Evolutionary conservation across 2,797 vertebrate genomes (phyloP).

Genomic region (Sarcoramphus papa): DNA sequence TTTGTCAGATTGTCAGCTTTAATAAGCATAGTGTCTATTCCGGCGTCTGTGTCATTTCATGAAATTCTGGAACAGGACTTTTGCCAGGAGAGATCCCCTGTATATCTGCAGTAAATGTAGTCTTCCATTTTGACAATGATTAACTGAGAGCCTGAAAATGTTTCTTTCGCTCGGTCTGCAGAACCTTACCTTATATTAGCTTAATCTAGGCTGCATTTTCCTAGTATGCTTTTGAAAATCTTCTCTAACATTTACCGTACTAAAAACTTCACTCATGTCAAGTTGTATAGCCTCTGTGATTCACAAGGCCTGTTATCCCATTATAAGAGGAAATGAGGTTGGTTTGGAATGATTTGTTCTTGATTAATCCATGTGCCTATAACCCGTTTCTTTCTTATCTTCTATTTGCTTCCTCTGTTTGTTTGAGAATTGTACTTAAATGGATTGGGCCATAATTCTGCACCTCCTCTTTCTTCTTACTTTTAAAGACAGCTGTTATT

Average conservation of each 20-base stretch:
- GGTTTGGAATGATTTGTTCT: not conserved
- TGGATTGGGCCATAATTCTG: not conserved
- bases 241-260: not conserved
- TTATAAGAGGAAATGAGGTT: not conserved
- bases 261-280: not conserved
- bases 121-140: not conserved
- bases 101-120: not conserved
- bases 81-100: not conserved
- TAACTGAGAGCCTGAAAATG: not conserved
- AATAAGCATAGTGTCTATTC: not conserved
- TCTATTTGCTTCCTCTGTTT: not conserved
- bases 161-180: not conserved
- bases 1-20: slow-evolving; percentile 23
- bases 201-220: not conserved
- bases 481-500: not conserved
- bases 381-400: not conserved
- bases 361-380: not conserved
- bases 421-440: slow-evolving; percentile 5
- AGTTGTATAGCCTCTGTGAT: not conserved
- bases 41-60: not conserved
- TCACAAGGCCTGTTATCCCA: not conserved
- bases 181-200: not conserved
- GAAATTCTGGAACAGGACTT: not conserved
- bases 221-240: not conserved
- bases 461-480: not conserved